Conservation (phyloP, 2,888 invertebrate species). For the Petrolisthes manimaculis region DNA sequence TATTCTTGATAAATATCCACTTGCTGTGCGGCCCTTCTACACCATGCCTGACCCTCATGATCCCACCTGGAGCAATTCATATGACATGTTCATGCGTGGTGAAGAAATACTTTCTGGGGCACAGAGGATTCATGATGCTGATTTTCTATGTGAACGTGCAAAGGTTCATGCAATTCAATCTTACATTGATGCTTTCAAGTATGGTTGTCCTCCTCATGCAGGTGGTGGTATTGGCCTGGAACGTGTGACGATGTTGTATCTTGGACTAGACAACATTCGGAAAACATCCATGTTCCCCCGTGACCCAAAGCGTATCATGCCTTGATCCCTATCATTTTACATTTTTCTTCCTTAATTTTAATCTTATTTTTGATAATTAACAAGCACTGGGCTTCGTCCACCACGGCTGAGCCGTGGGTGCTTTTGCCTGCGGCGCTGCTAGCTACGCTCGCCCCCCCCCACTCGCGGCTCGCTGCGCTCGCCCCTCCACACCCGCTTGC, state of each 20-base stretch:
- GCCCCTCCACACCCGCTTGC: no score
- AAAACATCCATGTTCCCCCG: slow-evolving; percentile 99
- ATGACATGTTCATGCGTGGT: slow-evolving; percentile 99
- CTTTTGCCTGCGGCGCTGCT: no score
- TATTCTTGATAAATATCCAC: slow-evolving; percentile 97
- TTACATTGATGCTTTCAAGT: slow-evolving; percentile 95
- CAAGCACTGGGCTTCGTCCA: no score
- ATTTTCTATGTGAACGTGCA: slow-evolving; percentile 88
- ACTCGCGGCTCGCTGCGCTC: no score
- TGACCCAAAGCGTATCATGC: slow-evolving; percentile 96
- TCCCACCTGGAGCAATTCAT: slow-evolving; percentile 92
- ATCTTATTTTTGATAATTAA: no score
- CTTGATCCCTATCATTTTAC: slow-evolving; percentile 72
- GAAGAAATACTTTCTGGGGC: slow-evolving; percentile 99
- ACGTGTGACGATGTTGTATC: slow-evolving; percentile 96
- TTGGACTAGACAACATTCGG: slow-evolving; percentile 96
- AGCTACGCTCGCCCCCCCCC: no score
- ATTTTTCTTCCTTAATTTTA: no score
- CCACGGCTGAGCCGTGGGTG: no score
- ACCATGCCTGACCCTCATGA: slow-evolving; percentile 98
- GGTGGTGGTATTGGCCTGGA: slow-evolving; percentile 97
- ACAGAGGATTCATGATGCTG: slow-evolving; percentile 96
- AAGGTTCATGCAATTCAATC: slow-evolving; percentile 89
- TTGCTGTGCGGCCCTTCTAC: slow-evolving; percentile 97
- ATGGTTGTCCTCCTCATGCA: slow-evolving; percentile 97